These are phyloP conservation scores for Cantharis rustica DNA, from an alignment of 2,888 invertebrate genomes.

Conservation along the genomic window DNA sequence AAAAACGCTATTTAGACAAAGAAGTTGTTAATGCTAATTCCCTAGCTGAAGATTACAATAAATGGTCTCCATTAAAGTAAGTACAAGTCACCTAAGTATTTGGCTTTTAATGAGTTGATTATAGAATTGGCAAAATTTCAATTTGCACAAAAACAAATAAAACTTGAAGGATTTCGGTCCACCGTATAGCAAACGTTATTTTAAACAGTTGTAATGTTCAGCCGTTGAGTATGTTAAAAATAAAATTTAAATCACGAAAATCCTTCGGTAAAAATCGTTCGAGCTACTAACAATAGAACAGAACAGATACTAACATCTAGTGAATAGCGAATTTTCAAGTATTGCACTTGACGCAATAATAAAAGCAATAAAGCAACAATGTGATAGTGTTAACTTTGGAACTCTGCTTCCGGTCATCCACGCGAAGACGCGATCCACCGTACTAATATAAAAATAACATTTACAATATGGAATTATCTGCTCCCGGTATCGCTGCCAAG, in stretches of 20 bases:
- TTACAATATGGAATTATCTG: conserved; percentile 31
- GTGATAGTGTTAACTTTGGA: conserved; percentile 27
- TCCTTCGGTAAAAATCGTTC: conserved; percentile 44
- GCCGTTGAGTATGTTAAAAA: conserved; percentile 26
- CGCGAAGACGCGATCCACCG: conserved; percentile 11
- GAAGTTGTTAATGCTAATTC: conserved; percentile 47
- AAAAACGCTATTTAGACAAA: conserved; percentile 46
- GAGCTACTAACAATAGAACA: conserved; percentile 46
- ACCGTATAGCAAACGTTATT: conserved; percentile 9
- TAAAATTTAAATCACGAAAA: conserved; percentile 28
- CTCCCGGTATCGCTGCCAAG: conserved; percentile 1
- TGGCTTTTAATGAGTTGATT: conserved; percentile 2
- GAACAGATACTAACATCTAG: conserved; percentile 47
- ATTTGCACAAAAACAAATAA: conserved; percentile 15
- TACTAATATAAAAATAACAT: conserved; percentile 8
- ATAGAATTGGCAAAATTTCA: conserved; percentile 15
- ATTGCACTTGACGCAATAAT: conserved; percentile 27
- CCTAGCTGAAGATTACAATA: conserved; percentile 50
- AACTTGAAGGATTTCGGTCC: conserved; percentile 12
- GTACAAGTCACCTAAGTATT: conserved; percentile 25
- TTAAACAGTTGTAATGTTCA: conserved; percentile 5
- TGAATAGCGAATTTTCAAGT: conserved; percentile 46
- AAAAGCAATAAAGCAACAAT: conserved; percentile 19
- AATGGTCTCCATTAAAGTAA: conserved; percentile 56
- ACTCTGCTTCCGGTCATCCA: conserved; percentile 22